Percentiles rank a stretch among this genome's conserved stretches.
These are phyloP conservation scores for Nothoprocta perdicaria DNA, from an alignment of 2,113 vertebrate genomes.

Conservation along the genomic window DNA sequence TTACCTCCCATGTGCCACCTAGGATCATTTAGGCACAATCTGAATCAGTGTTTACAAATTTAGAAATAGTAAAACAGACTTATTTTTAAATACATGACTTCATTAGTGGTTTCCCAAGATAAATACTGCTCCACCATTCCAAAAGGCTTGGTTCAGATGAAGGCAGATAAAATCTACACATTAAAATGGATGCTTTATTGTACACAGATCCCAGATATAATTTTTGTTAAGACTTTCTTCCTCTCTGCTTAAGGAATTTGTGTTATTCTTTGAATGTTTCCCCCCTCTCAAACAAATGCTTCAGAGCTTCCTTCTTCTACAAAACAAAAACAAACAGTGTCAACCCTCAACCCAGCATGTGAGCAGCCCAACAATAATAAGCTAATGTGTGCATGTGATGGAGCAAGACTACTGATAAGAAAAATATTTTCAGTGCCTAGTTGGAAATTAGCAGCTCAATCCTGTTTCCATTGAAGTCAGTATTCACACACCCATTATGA, in stretches of 20 bases:
- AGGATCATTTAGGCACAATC: background rate
- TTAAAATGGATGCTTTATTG: background rate
- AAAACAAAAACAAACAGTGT: slow-evolving; percentile 46
- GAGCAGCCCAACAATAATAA: slow-evolving; percentile 53
- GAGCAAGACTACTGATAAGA: slow-evolving; percentile 56
- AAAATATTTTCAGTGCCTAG: slow-evolving; percentile 50
- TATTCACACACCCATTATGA: slow-evolving; percentile 35
- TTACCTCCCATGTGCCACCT: background rate
- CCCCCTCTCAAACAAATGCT: slow-evolving; percentile 21
- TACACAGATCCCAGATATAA: background rate
- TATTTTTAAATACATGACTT: slow-evolving; percentile 14
- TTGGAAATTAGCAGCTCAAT: slow-evolving; percentile 35
- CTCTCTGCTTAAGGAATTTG: slow-evolving; percentile 1
- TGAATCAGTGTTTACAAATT: background rate
- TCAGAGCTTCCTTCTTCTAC: slow-evolving; percentile 48
- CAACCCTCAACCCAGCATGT: slow-evolving; percentile 51
- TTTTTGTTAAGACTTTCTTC: slow-evolving; percentile 15
- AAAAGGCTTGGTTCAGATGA: background rate
- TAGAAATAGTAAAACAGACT: slow-evolving; percentile 1
- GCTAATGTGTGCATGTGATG: background rate
- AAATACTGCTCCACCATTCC: background rate
- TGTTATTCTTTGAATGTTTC: slow-evolving; percentile 38
- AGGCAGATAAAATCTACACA: background rate
- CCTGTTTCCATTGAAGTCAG: slow-evolving; percentile 38
- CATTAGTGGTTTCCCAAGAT: background rate